Evolutionary conservation across 2,888 invertebrate genomes (phyloP).

Genomic region (Drosophila melanocephala): DNA sequence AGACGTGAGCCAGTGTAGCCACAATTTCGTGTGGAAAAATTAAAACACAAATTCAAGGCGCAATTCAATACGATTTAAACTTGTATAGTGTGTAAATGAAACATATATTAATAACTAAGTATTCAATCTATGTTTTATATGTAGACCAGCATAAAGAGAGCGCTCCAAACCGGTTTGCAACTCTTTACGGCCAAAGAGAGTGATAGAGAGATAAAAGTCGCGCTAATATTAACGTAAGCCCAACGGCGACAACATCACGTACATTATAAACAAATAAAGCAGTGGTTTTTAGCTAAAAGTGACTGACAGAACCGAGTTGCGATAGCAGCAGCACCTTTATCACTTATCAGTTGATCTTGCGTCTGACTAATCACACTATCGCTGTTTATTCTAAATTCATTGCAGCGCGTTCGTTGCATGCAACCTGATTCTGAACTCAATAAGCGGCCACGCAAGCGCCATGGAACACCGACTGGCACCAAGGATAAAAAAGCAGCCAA

Average conservation of each 20-base stretch:
- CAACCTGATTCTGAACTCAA: conserved; percentile 83
- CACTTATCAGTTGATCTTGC: conserved; percentile 37
- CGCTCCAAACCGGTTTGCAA: neutral
- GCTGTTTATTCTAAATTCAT: conserved; percentile 37
- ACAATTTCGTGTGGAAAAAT: conserved; percentile 31
- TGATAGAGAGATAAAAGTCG: conserved; percentile 29
- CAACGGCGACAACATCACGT: conserved; percentile 74
- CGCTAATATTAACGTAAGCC: conserved; percentile 48
- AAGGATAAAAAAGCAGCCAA: conserved; percentile 43
- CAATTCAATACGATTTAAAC: conserved; percentile 19
- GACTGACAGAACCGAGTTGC: conserved; percentile 66
- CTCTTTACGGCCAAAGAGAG: conserved; percentile 2
- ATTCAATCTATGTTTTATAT: neutral
- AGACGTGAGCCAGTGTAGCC: conserved; percentile 36
- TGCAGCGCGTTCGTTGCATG: conserved; percentile 83
- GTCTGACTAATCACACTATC: conserved; percentile 20
- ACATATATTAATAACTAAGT: neutral
- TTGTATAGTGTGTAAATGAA: neutral
- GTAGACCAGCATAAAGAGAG: neutral
- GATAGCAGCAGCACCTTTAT: conserved; percentile 20
- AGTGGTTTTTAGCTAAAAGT: conserved; percentile 67
- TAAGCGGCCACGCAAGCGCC: conserved; percentile 69
- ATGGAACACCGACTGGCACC: conserved; percentile 56
- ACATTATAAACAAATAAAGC: conserved; percentile 79
- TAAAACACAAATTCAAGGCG: conserved; percentile 11